Percentiles rank a stretch among this genome's conserved stretches.
phyloP scores from a whole-genome alignment of 2,888 invertebrate genomes.

The Anthophora plumipes region DNA sequence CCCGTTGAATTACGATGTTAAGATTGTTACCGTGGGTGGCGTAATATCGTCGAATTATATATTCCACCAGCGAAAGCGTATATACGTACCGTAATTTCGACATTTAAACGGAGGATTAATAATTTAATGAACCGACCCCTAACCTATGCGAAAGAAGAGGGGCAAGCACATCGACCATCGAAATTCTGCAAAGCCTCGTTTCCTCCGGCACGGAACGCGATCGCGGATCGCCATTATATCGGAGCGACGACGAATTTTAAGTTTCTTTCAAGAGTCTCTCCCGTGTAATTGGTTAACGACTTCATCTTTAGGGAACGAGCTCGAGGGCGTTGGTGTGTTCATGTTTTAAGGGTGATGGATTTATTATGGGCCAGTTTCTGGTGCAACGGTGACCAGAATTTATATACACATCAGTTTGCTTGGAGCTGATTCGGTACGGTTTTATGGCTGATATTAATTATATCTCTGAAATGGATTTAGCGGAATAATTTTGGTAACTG shows the following conservation, averaged over 20 bases:
- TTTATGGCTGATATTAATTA: too few species aligned
- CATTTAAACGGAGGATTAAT: constrained; percentile 24
- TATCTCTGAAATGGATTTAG: too few species aligned
- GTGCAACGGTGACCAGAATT: too few species aligned
- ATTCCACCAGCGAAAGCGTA: constrained; percentile 9
- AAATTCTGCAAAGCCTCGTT: background rate
- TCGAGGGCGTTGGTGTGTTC: too few species aligned
- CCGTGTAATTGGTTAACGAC: constrained; percentile 1
- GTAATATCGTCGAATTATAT: constrained; percentile 29
- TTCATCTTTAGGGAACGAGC: background rate
- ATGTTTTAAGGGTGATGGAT: background rate
- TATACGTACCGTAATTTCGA: constrained; percentile 18
- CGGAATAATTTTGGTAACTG: too few species aligned
- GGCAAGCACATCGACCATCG: background rate
- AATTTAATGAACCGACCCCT: constrained; percentile 26
- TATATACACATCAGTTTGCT: too few species aligned
- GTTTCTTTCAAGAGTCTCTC: background rate
- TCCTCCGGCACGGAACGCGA: background rate
- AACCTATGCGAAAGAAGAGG: background rate
- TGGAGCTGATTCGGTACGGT: too few species aligned
- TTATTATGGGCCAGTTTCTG: background rate
- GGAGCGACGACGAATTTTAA: constrained; percentile 2
- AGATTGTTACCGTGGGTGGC: constrained; percentile 35
- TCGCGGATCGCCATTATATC: background rate
- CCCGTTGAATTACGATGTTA: constrained; percentile 43